Evolutionary conservation across 2,113 vertebrate genomes (phyloP).

Genomic region (Tenrec ecaudatus): DNA sequence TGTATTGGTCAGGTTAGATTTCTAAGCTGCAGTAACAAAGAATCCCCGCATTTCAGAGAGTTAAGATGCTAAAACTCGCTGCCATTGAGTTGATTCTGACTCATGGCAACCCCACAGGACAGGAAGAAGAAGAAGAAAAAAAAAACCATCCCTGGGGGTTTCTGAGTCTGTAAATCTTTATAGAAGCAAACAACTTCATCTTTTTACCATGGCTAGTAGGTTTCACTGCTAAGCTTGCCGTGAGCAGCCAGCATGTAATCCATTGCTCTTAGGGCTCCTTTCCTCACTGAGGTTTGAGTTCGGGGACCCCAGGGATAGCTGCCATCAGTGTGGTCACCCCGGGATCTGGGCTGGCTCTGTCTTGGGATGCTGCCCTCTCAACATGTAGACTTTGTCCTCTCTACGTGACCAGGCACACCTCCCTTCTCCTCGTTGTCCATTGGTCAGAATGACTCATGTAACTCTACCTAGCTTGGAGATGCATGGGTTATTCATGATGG

Average conservation of each 20-base stretch:
- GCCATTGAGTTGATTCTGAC: not conserved
- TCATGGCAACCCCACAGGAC: no score
- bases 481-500: no score
- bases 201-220: no score
- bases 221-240: no score
- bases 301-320: not conserved
- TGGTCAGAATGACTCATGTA: not conserved
- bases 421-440: not conserved
- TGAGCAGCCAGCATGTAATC: no score
- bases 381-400: not conserved
- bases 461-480: not conserved
- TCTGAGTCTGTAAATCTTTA: no score
- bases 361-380: not conserved
- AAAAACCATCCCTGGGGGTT: no score
- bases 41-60: not conserved
- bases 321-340: not conserved
- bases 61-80: not conserved
- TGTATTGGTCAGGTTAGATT: not conserved
- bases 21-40: not conserved
- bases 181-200: no score
- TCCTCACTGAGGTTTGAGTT: not conserved
- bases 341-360: not conserved
- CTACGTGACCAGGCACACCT: not conserved
- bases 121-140: no score
- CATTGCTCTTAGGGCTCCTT: no score